These are phyloP conservation scores for Thalpophila matura DNA, from an alignment of 2,888 invertebrate genomes.

Conservation along the genomic window DNA sequence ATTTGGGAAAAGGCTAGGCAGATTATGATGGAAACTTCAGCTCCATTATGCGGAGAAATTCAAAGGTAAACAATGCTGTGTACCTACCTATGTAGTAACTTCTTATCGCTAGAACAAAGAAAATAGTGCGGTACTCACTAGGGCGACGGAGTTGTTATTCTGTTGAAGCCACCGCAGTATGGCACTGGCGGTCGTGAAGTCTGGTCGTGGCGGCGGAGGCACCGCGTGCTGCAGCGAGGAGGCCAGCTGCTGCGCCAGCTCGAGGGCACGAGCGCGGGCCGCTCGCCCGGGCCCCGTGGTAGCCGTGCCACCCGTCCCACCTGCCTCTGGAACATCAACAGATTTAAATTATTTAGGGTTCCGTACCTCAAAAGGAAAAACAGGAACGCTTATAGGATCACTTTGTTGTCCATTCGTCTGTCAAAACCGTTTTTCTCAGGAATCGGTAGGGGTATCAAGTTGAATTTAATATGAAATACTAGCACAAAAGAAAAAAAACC, in stretches of 20 bases:
- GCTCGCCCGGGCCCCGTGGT: conserved; percentile 81
- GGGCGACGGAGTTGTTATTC: conserved; percentile 85
- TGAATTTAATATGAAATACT: no score
- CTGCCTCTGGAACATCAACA: conserved; percentile 78
- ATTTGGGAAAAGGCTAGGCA: no score
- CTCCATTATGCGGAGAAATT: conserved; percentile 19
- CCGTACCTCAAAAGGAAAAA: no score
- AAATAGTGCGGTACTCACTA: conserved; percentile 74
- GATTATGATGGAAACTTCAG: no score
- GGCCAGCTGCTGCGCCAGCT: conserved; percentile 92
- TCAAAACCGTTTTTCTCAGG: no score
- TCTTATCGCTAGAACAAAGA: conserved; percentile 29
- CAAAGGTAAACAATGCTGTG: conserved; percentile 34
- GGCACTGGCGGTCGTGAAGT: conserved; percentile 92
- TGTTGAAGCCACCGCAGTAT: conserved; percentile 93
- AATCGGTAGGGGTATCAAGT: no score
- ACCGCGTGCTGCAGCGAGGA: conserved; percentile 92
- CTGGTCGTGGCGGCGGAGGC: conserved; percentile 92
- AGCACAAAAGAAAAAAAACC: no score
- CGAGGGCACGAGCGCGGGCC: conserved; percentile 89
- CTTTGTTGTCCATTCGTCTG: no score
- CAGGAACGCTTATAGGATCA: no score
- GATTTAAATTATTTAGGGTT: no score
- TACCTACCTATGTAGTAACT: no score
- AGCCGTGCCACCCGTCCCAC: conserved; percentile 75